These are phyloP conservation scores for Tetragonisca angustula DNA, from an alignment of 2,888 invertebrate species.

Conservation along the genomic window DNA sequence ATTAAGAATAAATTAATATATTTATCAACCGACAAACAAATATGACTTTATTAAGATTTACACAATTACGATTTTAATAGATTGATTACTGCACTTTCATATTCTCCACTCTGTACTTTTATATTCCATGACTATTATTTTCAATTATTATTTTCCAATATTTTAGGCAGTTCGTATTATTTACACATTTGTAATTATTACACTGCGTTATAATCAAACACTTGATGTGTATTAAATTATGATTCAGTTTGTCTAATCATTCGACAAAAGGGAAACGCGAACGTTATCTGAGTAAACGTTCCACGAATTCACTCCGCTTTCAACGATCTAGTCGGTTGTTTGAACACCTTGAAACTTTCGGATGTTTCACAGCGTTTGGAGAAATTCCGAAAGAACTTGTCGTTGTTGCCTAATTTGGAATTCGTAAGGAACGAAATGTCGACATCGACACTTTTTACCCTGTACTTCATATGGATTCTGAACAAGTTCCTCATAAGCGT, in stretches of 20 bases:
- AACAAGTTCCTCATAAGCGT: neutral
- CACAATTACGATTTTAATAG: too few species aligned
- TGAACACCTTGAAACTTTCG: constrained; percentile 42
- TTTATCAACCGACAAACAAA: too few species aligned
- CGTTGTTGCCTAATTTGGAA: constrained; percentile 45
- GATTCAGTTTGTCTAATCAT: neutral
- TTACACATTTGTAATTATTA: neutral
- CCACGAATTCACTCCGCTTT: neutral
- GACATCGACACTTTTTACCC: constrained; percentile 29
- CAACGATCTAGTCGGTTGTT: constrained; percentile 13
- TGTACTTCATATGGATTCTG: constrained; percentile 26
- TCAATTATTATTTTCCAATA: neutral
- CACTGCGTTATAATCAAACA: too few species aligned
- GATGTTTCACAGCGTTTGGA: constrained; percentile 62
- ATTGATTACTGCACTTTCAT: neutral
- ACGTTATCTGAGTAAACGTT: neutral
- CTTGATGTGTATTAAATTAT: neutral
- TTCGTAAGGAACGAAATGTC: constrained; percentile 17
- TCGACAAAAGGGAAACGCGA: too few species aligned
- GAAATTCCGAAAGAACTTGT: constrained; percentile 58
- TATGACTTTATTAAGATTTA: too few species aligned
- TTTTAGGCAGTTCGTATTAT: neutral
- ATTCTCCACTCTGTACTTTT: neutral
- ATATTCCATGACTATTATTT: neutral
- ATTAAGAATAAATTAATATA: too few species aligned